These are phyloP conservation scores for Halcyon chelicuti DNA, from an alignment of 2,797 vertebrate species.

Conservation along the genomic window DNA sequence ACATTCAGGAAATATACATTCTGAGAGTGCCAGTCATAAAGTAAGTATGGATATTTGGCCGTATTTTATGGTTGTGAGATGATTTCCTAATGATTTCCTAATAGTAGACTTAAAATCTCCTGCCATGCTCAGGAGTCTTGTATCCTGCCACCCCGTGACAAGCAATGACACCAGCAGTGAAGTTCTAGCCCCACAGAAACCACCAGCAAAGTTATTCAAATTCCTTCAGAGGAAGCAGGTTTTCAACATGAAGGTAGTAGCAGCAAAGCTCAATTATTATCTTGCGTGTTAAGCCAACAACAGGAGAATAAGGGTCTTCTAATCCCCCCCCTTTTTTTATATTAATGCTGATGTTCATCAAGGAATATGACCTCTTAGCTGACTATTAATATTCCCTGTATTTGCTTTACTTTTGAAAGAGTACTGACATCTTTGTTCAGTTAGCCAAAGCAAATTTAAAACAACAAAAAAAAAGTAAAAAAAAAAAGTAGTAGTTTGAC, in stretches of 20 bases:
- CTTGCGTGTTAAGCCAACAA: background rate
- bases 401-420: constrained; percentile 39
- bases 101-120: background rate
- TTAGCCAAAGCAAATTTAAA: constrained; percentile 3
- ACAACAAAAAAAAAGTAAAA: background rate
- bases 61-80: background rate
- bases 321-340: background rate
- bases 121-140: background rate
- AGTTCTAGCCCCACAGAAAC: background rate
- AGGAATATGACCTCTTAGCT: background rate
- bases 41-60: background rate
- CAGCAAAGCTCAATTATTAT: background rate
- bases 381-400: background rate
- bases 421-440: background rate
- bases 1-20: background rate
- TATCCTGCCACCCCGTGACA: background rate
- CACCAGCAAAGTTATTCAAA: background rate
- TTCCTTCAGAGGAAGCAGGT: background rate
- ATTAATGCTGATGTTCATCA: background rate
- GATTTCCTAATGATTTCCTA: background rate
- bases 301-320: background rate
- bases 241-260: background rate
- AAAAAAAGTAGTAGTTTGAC: background rate
- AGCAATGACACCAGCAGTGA: background rate
- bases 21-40: background rate